Base-by-base conservation (phyloP, 2,888 invertebrate genomes). In the Protophormia terraenovae region DNA sequence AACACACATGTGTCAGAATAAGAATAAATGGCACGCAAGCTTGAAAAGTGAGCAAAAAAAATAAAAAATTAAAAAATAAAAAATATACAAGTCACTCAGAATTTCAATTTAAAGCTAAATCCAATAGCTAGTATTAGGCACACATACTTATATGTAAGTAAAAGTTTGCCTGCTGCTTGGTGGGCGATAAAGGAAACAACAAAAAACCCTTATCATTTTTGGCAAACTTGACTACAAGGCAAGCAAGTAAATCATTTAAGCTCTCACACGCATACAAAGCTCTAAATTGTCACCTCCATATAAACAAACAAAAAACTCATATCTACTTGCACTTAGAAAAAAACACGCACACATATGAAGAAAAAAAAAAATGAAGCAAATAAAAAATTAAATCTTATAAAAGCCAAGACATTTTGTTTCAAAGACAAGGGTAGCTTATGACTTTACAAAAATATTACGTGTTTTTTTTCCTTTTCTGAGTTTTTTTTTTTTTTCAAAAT, bases 41-140 rank as follows among this genome's bases (percentile, higher is more conserved):
- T 62, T 67, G 29, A 14, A 32, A 38, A n/a, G 67, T 22, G 69
- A 35, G n/a, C 29, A 66, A 55, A 22, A 14, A 35, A 72, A 80
- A 55, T 7, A 75, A 27, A 60, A 38, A 75, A 67, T 67, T 29
- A n/a, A 67, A 45, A 38, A 60, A 62, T 29, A 76, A 50, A 22
- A 53, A 83, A 90, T 89, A 88, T 88, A 90, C 89, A 90, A 91
- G 90, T 90, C 91, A 90, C 89, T 89, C 89, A 77, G 77, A 84
- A 84, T 91, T 91, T 91, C 90, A 91, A 90, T 91, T 90, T 90
- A 87, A 82, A 88, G 53, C 55, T 32, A 83, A 85, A 77, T 66
- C 67, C 55, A 50, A 64, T 53, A 53, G 47, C 8, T 87, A 88
- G 87, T 87, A 86, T 86, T 88, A 88, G 82, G 87, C 88, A 27